Evolutionary conservation across 2,888 invertebrate species (phyloP), one percentile per base, ranked within the genome.

Genomic region (Epinotia brunnichana): DNA sequence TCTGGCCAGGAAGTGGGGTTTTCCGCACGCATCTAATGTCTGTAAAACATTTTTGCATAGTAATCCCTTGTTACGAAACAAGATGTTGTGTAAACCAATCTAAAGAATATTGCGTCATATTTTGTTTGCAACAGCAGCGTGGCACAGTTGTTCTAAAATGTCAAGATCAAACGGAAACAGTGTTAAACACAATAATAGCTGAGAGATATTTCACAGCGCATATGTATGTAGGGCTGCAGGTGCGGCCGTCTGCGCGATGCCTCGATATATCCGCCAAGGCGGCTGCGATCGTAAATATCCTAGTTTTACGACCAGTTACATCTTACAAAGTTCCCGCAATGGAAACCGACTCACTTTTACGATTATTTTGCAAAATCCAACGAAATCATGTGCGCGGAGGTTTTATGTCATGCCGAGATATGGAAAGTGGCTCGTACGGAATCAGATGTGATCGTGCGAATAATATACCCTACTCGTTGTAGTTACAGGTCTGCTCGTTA

Each of bases 261-360:
- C 44, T 39, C 70, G 74, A 66, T 73, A 72, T 74, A 74, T 70
- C 44, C 35, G 73, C 73, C 60, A 63, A 72, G 67, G 68, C 73
- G 68, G 73, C 61, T 54, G 70, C 51, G 68, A 56, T 75, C 75
- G 73, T 75, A 75, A 75, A 75, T 75, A 75, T 73, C 68, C 73
- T 74, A 75, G 73, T 73, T 74, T 75, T 75, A 75, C 68, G 73
- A 70, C 56, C 70, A 62, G 73, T 68, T 69, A 74, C 57, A 67
- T 67, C 75, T 70, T 75, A 70, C 75, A 75, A 73, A 75, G 75
- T 75, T 75, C 60, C 73, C 67, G 69, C 74, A 73, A 74, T 74
- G 70, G 75, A 70, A 73, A 73, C 70, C 60, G 71, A 71, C 75
- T 70, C 69, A 68, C 53, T 70, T 75, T 75, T 75, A 75, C 75